Conservation (phyloP, 1,140 invertebrate species). For the Branchinecta lindahli region DNA sequence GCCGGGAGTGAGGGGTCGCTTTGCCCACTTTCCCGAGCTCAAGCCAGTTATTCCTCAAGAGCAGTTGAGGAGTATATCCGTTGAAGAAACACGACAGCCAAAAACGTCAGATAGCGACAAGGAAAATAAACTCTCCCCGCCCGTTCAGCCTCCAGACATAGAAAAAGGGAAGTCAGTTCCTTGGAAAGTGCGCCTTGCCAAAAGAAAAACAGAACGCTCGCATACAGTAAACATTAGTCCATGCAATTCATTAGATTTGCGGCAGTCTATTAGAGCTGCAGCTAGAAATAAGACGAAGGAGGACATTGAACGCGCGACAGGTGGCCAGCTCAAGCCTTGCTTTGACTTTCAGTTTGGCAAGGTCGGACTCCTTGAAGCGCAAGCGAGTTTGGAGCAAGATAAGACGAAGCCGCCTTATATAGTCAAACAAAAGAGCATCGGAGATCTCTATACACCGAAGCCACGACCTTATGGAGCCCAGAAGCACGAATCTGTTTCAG, state of each 20-base stretch:
- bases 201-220: constrained; percentile 38
- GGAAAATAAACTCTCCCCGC: background rate
- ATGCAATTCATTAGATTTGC: constrained; percentile 14
- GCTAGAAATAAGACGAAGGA: constrained; percentile 15
- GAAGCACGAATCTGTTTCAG: background rate
- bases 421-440: constrained; percentile 21
- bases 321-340: constrained; percentile 3
- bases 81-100: background rate
- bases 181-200: constrained; percentile 28
- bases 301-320: constrained; percentile 12
- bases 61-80: background rate
- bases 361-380: constrained; percentile 18
- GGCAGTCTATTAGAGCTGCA: constrained; percentile 17
- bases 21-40: constrained; percentile 16
- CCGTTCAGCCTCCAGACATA: background rate
- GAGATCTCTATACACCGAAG: constrained; percentile 19
- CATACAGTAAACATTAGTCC: constrained; percentile 48
- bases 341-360: constrained; percentile 14
- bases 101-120: constrained; percentile 7
- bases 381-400: constrained; percentile 7
- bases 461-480: constrained; percentile 18
- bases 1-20: constrained; percentile 15
- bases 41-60: constrained; percentile 13
- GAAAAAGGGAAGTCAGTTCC: constrained; percentile 18
- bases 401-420: background rate